phyloP scores from a whole-genome alignment of 37 sponge, comb jelly and placozoan genomes.

The Geodia barretti region DNA sequence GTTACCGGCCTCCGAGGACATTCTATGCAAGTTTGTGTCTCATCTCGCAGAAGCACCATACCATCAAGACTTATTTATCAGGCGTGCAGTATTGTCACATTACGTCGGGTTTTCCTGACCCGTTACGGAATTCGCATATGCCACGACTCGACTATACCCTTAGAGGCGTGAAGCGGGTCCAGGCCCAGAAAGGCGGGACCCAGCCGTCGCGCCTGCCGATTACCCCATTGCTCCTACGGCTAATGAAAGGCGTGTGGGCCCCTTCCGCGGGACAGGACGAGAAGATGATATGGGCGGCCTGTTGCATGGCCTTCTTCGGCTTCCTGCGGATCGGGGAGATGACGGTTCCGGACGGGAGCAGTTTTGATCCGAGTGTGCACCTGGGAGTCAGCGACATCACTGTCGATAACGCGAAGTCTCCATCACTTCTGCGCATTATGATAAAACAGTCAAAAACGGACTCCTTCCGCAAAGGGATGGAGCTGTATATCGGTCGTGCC shows the following conservation, averaged over 20 bases:
- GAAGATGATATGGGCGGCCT: constrained; percentile 46
- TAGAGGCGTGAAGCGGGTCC: constrained; percentile 26
- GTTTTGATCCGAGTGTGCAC: constrained; percentile 18
- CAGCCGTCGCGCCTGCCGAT: constrained; percentile 17
- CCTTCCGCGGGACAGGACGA: neutral
- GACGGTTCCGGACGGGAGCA: neutral
- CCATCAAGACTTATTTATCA: constrained; percentile 52
- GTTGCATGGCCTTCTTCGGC: constrained; percentile 29
- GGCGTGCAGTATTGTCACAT: constrained; percentile 37
- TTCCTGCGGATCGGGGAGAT: constrained; percentile 40
- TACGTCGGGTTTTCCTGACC: neutral
- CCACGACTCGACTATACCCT: constrained; percentile 34
- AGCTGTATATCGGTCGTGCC: constrained; percentile 18
- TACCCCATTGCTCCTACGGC: constrained; percentile 2
- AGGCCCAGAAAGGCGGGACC: neutral
- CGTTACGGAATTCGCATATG: constrained; percentile 8
- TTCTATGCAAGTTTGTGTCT: constrained; percentile 20
- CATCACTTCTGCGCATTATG: neutral
- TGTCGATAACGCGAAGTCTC: neutral
- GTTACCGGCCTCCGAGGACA: constrained; percentile 15
- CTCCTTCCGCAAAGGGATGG: constrained; percentile 33
- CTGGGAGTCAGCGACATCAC: constrained; percentile 14
- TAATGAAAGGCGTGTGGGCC: constrained; percentile 12
- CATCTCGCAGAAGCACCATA: constrained; percentile 19
- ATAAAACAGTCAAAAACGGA: constrained; percentile 49